Evolutionary conservation across 1,140 invertebrate species (phyloP).

Genomic region (Heliothis virescens): DNA sequence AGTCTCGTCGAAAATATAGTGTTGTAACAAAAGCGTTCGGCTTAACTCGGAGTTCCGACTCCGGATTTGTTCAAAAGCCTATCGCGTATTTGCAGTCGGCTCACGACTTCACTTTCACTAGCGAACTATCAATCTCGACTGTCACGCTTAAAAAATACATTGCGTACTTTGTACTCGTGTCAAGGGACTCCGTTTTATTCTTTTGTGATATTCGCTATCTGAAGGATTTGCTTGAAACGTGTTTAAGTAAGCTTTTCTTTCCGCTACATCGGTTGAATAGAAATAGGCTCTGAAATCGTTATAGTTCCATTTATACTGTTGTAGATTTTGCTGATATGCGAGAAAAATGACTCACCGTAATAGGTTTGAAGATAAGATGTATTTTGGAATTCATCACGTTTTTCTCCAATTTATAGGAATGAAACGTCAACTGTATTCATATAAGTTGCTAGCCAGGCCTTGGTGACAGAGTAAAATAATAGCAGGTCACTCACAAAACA

Average conservation of each 20-base stretch:
- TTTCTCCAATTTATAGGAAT: no score
- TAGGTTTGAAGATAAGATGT: no score
- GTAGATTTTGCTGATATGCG: no score
- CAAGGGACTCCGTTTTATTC: constrained; percentile 35
- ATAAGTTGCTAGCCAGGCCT: no score
- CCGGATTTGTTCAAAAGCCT: constrained; percentile 62
- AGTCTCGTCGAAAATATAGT: constrained; percentile 43
- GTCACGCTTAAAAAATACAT: constrained; percentile 72
- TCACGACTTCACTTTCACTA: constrained; percentile 77
- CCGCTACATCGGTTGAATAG: constrained; percentile 15
- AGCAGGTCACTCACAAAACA: constrained; percentile 10
- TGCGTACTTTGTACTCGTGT: constrained; percentile 52
- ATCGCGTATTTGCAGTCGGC: constrained; percentile 62
- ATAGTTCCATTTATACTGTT: neutral
- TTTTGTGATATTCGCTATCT: constrained; percentile 19
- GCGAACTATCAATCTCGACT: constrained; percentile 73
- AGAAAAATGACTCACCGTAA: no score
- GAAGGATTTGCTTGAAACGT: constrained; percentile 19
- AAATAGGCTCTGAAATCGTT: neutral
- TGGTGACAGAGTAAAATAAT: neutral
- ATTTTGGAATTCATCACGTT: no score
- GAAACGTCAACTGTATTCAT: no score
- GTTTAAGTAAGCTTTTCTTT: constrained; percentile 14
- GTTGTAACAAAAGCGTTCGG: constrained; percentile 34
- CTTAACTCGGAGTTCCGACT: constrained; percentile 51